A percentile compares a stretch with the other conserved stretches of the same genome.
phyloP scores from a whole-genome alignment of 2,113 vertebrate genomes.

The Petaurus breviceps region DNA sequence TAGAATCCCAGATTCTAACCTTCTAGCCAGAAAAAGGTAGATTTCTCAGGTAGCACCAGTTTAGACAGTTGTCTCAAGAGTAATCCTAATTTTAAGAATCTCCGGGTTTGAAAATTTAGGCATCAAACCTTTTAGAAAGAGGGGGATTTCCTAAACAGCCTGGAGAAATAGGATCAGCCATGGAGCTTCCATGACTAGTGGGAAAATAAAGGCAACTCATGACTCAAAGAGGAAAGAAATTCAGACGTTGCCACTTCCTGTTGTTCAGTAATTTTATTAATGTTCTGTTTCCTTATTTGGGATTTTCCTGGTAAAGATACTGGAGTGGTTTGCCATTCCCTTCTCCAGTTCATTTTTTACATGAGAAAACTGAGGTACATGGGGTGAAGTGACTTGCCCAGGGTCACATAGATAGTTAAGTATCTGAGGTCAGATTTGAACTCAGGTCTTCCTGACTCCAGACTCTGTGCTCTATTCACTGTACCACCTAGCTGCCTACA shows the following conservation, averaged over 20 bases:
- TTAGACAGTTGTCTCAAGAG: neutral
- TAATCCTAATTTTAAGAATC: neutral
- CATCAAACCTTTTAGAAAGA: neutral
- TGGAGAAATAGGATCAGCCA: neutral
- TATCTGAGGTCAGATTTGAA: neutral
- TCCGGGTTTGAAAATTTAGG: neutral
- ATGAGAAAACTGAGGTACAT: neutral
- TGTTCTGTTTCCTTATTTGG: neutral
- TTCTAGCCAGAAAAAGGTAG: neutral
- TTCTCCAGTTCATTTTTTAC: neutral
- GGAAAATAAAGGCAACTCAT: neutral
- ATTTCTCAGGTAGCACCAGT: neutral
- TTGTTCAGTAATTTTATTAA: neutral
- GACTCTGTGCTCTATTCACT: neutral
- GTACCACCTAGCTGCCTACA: neutral
- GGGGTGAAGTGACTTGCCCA: neutral
- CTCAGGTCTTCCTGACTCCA: neutral
- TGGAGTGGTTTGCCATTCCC: neutral
- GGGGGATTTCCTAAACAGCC: neutral
- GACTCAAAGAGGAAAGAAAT: neutral
- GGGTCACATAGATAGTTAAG: neutral
- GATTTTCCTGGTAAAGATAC: neutral
- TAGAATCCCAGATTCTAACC: neutral
- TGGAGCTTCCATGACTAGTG: neutral
- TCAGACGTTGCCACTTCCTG: neutral